phyloP scores from a whole-genome alignment of 2,113 vertebrate genomes.

The Tenrec ecaudatus region DNA sequence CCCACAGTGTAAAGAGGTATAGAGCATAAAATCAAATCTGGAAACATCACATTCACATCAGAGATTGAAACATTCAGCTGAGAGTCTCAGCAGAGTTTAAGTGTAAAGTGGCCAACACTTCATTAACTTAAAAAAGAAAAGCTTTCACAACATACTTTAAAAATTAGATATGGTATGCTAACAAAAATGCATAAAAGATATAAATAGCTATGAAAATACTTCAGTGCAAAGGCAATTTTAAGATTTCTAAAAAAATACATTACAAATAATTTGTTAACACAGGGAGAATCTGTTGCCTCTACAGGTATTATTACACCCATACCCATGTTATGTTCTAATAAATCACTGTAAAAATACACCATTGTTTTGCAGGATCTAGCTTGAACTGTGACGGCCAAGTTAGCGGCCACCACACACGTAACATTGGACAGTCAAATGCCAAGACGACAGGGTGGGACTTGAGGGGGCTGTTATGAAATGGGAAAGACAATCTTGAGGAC shows the following conservation, averaged over 20 bases:
- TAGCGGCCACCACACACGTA: slow-evolving; percentile 55
- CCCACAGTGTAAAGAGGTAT: slow-evolving; percentile 19
- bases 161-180: slow-evolving; percentile 86
- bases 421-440: slow-evolving; percentile 42
- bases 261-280: slow-evolving; percentile 88
- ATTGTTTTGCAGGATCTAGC: slow-evolving; percentile 77
- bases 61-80: slow-evolving; percentile 78
- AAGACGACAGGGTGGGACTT: slow-evolving; percentile 64
- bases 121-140: slow-evolving; percentile 85
- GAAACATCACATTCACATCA: slow-evolving; percentile 78
- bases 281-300: slow-evolving; percentile 84
- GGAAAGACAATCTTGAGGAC: slow-evolving; percentile 28
- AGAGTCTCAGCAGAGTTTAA: slow-evolving; percentile 78
- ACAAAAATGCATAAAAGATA: slow-evolving; percentile 86
- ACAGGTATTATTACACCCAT: slow-evolving; percentile 80
- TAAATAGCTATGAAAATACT: slow-evolving; percentile 91
- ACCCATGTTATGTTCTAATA: slow-evolving; percentile 77
- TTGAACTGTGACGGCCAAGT: slow-evolving; percentile 68
- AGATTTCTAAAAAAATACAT: slow-evolving; percentile 89
- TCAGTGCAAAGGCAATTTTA: slow-evolving; percentile 90
- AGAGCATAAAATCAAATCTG: slow-evolving; percentile 57
- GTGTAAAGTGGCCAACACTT: slow-evolving; percentile 79
- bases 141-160: slow-evolving; percentile 87
- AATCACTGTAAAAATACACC: slow-evolving; percentile 83
- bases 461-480: slow-evolving; percentile 71